Percentiles rank a stretch among this genome's conserved stretches.
Conservation (phyloP, 2,113 vertebrate species). For the Pteronura brasiliensis region DNA sequence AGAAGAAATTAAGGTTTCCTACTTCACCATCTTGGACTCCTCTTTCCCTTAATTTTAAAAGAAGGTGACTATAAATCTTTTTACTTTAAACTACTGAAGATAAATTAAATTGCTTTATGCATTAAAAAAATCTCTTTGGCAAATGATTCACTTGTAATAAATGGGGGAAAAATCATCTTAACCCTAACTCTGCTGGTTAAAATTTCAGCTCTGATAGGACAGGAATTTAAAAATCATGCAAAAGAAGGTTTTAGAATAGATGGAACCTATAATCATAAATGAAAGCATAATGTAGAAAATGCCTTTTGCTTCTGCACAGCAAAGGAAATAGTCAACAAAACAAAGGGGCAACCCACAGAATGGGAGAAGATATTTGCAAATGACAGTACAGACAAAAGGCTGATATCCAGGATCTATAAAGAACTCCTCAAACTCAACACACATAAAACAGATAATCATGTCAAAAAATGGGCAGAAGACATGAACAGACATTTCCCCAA, state of each 20-base stretch:
- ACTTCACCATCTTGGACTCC: not conserved
- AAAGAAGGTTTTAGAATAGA: not conserved
- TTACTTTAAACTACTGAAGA: not conserved
- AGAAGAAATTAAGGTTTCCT: not conserved
- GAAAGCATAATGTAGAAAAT: not conserved
- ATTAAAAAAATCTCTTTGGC: not conserved
- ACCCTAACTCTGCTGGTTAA: not conserved
- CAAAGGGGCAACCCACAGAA: too few relatives aligned
- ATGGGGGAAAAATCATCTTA: not conserved
- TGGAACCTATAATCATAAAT: not conserved
- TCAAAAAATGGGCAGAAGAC: too few relatives aligned
- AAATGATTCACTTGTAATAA: not conserved
- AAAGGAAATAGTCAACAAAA: too few relatives aligned
- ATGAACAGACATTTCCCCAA: too few relatives aligned
- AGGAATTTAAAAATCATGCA: not conserved
- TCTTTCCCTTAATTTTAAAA: constrained; percentile 36
- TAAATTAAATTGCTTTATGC: not conserved
- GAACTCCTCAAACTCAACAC: too few relatives aligned
- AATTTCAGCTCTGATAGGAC: not conserved
- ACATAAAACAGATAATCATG: too few relatives aligned
- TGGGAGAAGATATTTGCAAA: too few relatives aligned
- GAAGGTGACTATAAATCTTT: not conserved
- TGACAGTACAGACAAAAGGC: too few relatives aligned
- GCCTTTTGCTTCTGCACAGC: not conserved
- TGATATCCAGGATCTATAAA: too few relatives aligned